Evolutionary conservation across 2,797 vertebrate genomes (phyloP), one percentile per base, ranked within the genome.

Genomic region (Novumbra hubbsi): DNA sequence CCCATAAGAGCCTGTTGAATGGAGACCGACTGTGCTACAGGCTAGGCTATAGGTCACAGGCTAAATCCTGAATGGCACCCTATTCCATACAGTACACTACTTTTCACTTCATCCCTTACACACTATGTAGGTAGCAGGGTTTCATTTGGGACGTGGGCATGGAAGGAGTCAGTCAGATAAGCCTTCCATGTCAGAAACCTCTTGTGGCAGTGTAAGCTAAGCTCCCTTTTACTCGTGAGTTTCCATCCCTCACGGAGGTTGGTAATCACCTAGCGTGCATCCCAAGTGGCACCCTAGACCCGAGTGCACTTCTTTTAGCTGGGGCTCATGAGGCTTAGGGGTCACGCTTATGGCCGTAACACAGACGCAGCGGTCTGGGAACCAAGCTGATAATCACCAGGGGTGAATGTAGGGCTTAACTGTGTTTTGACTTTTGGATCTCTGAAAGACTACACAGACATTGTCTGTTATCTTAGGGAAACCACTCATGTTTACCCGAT

Each of bases 121-220:
- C 55, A 57, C 62, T 19, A 7, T 28, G 6, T 16, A 8, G 14
- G 28, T 15, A 30, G 16, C 27, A 64, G 15, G 62, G 27, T 30
- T 28, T 28, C 62, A 32, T 32, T 52, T 48, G 21, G 45, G 60
- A 52, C 32, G 65, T 41, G 50, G 15, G 2, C 68, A 52, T 45
- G 30, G 60, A 41, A 48, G 34, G 48, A 66, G 50, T 65, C 68
- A 45, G 57, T 1, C 24, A 24, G 9, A 76, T 81, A 84, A 84
- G 73, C 77, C 68, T 70, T 75, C 78, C 79, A 63, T 78, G 76
- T 68, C 45, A 69, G 57, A 64, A 73, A 79, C 77, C 80, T 76
- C 82, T 75, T 75, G 79, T 79, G 75, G 79, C 27, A 68, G 55
- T 57, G 12, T 57, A 57, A 57, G 21, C 50, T 81, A 78, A 84